These are phyloP conservation scores for Argynnis bischoffii DNA, from an alignment of 2,888 invertebrate species.

Conservation along the genomic window DNA sequence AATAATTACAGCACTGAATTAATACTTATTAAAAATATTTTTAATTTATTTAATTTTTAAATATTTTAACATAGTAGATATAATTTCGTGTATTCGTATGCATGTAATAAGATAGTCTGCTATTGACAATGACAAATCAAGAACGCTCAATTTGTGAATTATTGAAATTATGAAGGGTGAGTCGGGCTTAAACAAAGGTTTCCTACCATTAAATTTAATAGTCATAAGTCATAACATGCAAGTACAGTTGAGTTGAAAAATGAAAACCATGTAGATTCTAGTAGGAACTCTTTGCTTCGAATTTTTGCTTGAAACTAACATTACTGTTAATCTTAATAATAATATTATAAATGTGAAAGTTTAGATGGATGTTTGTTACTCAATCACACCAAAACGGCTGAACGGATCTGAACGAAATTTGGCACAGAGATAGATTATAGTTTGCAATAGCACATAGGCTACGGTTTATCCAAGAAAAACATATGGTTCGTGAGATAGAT, in stretches of 20 bases:
- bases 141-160: conserved; percentile 40
- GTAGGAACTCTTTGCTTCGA: neutral
- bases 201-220: conserved; percentile 44
- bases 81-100: neutral
- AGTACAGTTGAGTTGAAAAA: conserved; percentile 44
- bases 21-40: too few species aligned
- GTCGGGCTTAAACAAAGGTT: conserved; percentile 52
- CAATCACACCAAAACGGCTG: too few species aligned
- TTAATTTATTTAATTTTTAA: neutral
- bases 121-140: conserved; percentile 38
- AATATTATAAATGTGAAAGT: too few species aligned
- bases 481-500: too few species aligned
- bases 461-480: too few species aligned
- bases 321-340: too few species aligned
- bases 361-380: too few species aligned
- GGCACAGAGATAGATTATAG: too few species aligned
- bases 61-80: conserved; percentile 33
- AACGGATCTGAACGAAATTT: too few species aligned
- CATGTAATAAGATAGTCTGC: conserved; percentile 8
- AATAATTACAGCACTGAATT: too few species aligned
- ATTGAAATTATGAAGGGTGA: conserved; percentile 44
- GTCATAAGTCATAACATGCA: conserved; percentile 41
- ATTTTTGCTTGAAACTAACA: too few species aligned
- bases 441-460: too few species aligned
- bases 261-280: conserved; percentile 30